Evolutionary conservation across 2,888 invertebrate species (phyloP).

Genomic region (Notodonta dromedarius): DNA sequence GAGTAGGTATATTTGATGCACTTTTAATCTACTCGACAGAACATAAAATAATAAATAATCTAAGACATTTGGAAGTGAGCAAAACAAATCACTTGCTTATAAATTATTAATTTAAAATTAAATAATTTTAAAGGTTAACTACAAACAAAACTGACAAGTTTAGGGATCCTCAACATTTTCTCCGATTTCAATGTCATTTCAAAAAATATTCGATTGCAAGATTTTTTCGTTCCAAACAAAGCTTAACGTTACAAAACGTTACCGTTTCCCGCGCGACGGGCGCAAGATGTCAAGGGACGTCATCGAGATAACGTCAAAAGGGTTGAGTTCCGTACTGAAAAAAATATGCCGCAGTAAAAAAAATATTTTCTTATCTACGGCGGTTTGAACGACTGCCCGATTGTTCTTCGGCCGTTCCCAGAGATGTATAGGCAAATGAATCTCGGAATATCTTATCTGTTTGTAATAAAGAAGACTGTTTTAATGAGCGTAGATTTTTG

Average conservation of each 20-base stretch:
- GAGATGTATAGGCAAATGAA: constrained; percentile 32
- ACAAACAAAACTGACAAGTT: no score
- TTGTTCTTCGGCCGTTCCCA: constrained; percentile 30
- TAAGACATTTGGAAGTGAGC: no score
- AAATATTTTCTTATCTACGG: constrained; percentile 63
- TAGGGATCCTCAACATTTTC: not conserved
- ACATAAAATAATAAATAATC: no score
- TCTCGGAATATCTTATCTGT: constrained; percentile 10
- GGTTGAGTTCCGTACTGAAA: constrained; percentile 73
- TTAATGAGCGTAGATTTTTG: not conserved
- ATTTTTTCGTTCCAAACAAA: constrained; percentile 41
- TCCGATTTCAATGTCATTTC: not conserved
- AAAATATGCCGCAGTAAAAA: constrained; percentile 43
- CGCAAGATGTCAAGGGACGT: constrained; percentile 69
- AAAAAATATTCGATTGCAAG: constrained; percentile 16
- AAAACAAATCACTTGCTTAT: no score
- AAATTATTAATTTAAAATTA: no score
- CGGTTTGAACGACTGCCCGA: constrained; percentile 35
- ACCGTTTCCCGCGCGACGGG: constrained; percentile 52
- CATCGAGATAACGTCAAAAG: constrained; percentile 76
- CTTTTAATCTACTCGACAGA: no score
- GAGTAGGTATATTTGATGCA: no score
- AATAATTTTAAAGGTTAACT: no score
- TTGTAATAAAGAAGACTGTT: constrained; percentile 2
- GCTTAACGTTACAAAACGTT: constrained; percentile 51